Conservation (phyloP, 2,797 vertebrate species). For the Myioborus miniatus region DNA sequence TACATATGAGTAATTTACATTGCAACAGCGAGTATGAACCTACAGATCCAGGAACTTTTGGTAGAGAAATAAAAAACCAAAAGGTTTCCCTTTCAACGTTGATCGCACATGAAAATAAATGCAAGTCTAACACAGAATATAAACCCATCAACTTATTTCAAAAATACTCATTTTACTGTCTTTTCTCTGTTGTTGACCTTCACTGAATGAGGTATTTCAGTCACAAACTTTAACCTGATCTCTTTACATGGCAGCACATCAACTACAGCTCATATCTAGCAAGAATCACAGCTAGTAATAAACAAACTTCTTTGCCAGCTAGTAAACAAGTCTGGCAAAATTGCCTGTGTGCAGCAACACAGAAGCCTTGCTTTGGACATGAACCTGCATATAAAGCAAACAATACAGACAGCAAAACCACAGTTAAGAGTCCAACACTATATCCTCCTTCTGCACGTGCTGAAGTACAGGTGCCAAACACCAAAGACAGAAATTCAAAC, state of each 20-base stretch:
- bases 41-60: neutral
- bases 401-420: neutral
- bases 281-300: neutral
- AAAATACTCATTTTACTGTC: neutral
- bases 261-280: neutral
- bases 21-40: neutral
- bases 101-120: neutral
- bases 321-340: neutral
- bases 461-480: neutral
- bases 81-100: neutral
- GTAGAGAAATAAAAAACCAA: neutral
- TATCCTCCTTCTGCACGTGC: rapidly evolving
- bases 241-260: neutral
- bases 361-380: neutral
- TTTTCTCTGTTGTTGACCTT: neutral
- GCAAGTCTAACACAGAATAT: neutral
- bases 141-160: neutral
- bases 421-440: neutral
- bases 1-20: neutral
- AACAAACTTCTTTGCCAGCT: neutral
- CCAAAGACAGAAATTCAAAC: neutral
- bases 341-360: neutral
- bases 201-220: neutral
- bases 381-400: neutral
- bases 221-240: neutral